A percentile compares a stretch with the other conserved stretches of the same genome.
Conservation (phyloP, 2,113 vertebrate genomes). For the Dryoscopus gambensis region DNA sequence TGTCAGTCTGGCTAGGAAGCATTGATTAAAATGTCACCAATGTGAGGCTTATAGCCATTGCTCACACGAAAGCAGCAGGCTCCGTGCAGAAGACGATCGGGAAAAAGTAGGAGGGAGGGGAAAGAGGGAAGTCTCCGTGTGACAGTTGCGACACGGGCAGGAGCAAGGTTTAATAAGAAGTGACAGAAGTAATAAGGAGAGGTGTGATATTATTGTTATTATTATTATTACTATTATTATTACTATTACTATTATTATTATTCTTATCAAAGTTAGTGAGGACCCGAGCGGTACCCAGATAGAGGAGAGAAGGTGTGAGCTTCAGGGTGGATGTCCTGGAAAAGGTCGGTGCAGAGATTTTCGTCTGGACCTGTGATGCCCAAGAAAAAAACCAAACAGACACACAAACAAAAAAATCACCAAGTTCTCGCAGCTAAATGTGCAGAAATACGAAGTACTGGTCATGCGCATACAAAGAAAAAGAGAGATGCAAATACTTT, state of each 20-base stretch:
- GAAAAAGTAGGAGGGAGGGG: neutral
- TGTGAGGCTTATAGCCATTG: neutral
- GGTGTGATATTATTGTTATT: neutral
- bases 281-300: neutral
- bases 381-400: accelerated
- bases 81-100: neutral
- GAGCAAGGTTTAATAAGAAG: neutral
- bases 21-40: constrained; percentile 71
- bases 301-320: neutral
- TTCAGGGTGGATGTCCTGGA: neutral
- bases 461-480: neutral
- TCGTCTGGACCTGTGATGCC: neutral
- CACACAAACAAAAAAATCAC: too few relatives aligned
- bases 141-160: neutral
- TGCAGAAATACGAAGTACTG: neutral
- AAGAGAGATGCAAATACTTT: neutral
- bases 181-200: neutral
- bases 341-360: neutral
- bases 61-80: constrained; percentile 14
- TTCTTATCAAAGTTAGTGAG: neutral
- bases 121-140: neutral
- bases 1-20: constrained; percentile 70
- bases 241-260: too few relatives aligned
- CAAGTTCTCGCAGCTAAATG: neutral
- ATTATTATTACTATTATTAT: neutral